These are phyloP conservation scores for Muscidifurax raptorellus DNA, from an alignment of 1,140 invertebrate species.

Conservation along the genomic window DNA sequence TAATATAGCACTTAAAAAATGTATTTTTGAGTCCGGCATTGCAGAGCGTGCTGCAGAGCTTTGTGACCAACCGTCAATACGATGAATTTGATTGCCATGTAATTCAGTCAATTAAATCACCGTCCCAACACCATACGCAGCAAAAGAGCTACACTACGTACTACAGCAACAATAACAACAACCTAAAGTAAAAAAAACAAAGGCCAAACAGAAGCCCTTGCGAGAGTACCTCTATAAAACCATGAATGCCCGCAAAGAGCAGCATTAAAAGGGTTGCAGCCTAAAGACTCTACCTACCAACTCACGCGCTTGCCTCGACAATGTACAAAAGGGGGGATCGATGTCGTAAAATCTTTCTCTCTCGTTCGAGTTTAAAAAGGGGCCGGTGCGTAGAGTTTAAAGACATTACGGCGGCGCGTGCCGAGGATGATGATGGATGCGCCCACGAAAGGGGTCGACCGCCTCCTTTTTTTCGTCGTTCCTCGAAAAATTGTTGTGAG, in stretches of 20 bases:
- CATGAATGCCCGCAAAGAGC: background rate
- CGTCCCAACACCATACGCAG: background rate
- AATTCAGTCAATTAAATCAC: background rate
- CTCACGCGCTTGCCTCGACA: background rate
- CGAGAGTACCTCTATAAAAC: background rate
- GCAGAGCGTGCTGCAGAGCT: no score
- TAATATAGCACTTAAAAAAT: no score
- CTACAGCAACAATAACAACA: background rate
- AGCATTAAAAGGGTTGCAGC: slow-evolving; percentile 30
- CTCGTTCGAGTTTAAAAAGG: background rate
- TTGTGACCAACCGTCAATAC: background rate
- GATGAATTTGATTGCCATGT: background rate
- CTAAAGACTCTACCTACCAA: background rate
- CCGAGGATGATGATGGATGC: slow-evolving; percentile 42
- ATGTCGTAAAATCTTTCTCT: slow-evolving; percentile 19
- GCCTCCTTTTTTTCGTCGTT: background rate
- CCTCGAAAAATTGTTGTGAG: slow-evolving; percentile 31
- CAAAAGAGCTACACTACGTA: background rate
- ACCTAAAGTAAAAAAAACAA: slow-evolving; percentile 19
- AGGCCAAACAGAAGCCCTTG: background rate
- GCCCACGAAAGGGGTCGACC: background rate
- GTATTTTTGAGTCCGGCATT: no score
- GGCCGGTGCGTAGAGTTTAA: background rate
- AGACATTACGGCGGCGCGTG: slow-evolving; percentile 35
- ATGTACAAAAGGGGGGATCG: slow-evolving; percentile 5